These are phyloP conservation scores for Neopelma chrysocephalum DNA, from an alignment of 2,797 vertebrate genomes.

Conservation along the genomic window DNA sequence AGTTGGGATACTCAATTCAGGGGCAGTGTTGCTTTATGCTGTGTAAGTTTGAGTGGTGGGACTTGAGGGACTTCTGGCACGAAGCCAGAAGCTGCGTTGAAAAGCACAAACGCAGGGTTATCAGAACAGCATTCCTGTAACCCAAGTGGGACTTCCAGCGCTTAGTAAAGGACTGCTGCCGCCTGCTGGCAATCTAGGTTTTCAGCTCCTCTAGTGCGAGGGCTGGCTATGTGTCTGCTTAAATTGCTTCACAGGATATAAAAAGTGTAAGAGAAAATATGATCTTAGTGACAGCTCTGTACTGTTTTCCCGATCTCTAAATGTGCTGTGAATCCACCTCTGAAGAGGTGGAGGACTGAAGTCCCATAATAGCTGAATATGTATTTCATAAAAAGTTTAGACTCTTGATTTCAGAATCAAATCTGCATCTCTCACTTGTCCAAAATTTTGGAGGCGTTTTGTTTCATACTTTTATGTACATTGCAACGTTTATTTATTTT, in stretches of 20 bases:
- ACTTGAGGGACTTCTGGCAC: not conserved
- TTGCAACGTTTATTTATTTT: not conserved
- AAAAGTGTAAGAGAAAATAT: not conserved
- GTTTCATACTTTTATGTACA: not conserved
- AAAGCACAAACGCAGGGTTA: not conserved
- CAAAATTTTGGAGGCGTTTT: not conserved
- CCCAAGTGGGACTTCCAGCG: not conserved
- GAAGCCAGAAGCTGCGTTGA: not conserved
- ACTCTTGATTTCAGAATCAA: not conserved
- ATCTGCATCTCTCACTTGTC: not conserved
- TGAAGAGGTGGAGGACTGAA: not conserved
- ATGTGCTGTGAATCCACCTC: not conserved
- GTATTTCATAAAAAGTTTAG: not conserved
- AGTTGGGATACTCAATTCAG: not conserved
- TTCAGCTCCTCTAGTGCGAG: rapidly evolving
- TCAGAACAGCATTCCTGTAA: not conserved
- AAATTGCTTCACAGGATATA: not conserved
- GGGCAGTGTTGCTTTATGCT: not conserved
- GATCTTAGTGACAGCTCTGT: not conserved
- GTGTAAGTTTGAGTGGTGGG: not conserved
- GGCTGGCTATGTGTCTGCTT: not conserved
- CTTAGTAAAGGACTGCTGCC: not conserved
- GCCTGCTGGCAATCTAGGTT: not conserved
- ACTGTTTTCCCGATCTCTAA: not conserved
- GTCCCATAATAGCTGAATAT: not conserved